phyloP scores from a whole-genome alignment of 2,797 vertebrate species.

The Antrozous pallidus region DNA sequence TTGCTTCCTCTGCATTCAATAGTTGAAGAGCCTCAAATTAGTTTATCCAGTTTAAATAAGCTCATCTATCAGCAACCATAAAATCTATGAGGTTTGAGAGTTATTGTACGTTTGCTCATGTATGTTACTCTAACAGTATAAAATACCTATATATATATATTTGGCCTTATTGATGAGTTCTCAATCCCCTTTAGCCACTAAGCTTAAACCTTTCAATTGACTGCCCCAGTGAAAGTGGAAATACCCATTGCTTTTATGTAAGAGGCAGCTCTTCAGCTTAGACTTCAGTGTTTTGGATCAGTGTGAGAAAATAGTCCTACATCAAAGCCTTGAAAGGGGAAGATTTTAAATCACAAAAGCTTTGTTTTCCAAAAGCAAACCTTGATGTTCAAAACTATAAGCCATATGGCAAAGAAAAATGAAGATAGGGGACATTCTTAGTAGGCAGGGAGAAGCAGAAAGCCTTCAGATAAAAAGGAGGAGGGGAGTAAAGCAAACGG shows the following conservation, averaged over 20 bases:
- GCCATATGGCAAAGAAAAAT: neutral
- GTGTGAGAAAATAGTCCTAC: neutral
- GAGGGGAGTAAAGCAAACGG: neutral
- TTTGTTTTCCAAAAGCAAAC: slow-evolving; percentile 4
- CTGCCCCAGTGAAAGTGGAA: neutral
- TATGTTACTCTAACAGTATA: neutral
- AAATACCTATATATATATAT: neutral
- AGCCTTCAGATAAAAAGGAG: neutral
- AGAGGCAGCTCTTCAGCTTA: neutral
- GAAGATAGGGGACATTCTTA: neutral
- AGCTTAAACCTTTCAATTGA: neutral
- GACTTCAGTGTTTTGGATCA: neutral
- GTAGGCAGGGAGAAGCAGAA: neutral
- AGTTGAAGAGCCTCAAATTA: slow-evolving; percentile 40
- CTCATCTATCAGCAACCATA: slow-evolving; percentile 34
- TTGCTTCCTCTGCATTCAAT: slow-evolving; percentile 34
- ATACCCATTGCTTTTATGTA: neutral
- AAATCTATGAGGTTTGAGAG: neutral
- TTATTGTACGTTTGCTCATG: neutral
- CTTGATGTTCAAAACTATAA: neutral
- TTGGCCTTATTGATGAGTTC: neutral
- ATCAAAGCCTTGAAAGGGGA: neutral
- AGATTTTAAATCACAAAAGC: neutral
- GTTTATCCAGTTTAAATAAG: slow-evolving; percentile 23
- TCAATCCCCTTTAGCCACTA: neutral